These are phyloP conservation scores for Calcarius lapponicus DNA, from an alignment of 2,797 vertebrate genomes.

Conservation along the genomic window DNA sequence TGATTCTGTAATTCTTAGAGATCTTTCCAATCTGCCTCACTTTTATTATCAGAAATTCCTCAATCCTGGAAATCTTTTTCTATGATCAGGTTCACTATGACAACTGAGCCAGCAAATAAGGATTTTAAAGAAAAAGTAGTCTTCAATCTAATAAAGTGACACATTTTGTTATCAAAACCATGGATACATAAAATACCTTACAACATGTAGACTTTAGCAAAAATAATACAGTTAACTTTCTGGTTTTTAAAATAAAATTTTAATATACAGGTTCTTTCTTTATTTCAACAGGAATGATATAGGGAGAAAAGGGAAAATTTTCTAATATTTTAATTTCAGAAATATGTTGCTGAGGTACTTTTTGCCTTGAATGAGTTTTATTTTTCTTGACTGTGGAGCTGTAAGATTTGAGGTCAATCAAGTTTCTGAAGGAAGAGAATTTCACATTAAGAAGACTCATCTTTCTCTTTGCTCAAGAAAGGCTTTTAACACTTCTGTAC, in stretches of 20 bases:
- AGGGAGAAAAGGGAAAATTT: neutral
- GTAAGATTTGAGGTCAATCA: slow-evolving; percentile 15
- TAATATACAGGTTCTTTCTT: neutral
- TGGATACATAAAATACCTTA: neutral
- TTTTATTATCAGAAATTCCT: neutral
- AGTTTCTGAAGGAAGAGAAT: slow-evolving; percentile 37
- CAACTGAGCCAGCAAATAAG: neutral
- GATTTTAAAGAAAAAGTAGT: neutral
- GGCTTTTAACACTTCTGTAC: slow-evolving; percentile 43
- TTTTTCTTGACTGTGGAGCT: neutral
- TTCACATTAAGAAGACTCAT: neutral
- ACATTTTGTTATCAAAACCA: neutral
- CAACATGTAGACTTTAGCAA: neutral
- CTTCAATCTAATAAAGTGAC: neutral
- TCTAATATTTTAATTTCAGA: neutral
- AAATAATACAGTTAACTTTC: neutral
- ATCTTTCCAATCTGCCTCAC: neutral
- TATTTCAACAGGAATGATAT: neutral
- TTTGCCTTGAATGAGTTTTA: neutral
- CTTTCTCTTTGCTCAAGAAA: slow-evolving; percentile 18
- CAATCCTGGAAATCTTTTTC: neutral
- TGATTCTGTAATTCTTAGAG: neutral
- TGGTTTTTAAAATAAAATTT: neutral
- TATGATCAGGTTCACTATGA: neutral
- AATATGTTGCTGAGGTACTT: neutral